These are phyloP conservation scores for Automeris io DNA, from an alignment of 2,888 invertebrate species.

Conservation along the genomic window DNA sequence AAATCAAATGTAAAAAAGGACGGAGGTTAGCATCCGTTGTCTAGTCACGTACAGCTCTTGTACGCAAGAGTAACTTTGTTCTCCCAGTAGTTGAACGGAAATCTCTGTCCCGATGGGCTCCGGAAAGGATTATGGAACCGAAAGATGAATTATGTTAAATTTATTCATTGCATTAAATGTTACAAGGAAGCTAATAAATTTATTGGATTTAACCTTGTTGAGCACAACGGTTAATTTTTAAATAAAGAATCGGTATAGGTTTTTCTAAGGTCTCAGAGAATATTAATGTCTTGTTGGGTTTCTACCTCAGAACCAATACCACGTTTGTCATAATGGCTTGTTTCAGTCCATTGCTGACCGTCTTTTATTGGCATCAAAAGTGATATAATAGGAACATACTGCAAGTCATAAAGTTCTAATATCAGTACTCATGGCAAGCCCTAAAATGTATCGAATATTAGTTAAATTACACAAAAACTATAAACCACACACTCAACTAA, in stretches of 20 bases:
- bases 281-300: no score
- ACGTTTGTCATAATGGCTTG: no score
- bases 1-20: conserved; percentile 23
- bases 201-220: conserved; percentile 1
- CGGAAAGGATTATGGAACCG: conserved; percentile 22
- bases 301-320: no score
- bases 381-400: no score
- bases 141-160: conserved; percentile 21
- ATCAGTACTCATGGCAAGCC: no score
- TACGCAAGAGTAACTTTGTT: conserved; percentile 26
- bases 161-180: conserved; percentile 17
- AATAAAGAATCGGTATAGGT: background rate
- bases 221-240: conserved; percentile 5
- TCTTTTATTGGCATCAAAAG: no score
- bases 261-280: background rate
- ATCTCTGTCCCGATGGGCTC: conserved; percentile 16
- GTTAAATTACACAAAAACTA: no score
- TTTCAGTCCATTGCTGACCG: no score
- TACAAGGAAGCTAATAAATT: conserved; percentile 8
- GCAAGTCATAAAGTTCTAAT: no score
- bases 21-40: conserved; percentile 23
- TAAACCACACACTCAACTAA: no score
- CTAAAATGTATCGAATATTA: no score
- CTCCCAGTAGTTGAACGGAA: conserved; percentile 18
- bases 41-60: conserved; percentile 33